A percentile compares a stretch with the other conserved stretches of the same genome.
Conservation (phyloP, 2,113 vertebrate genomes). For the Lagopus leucura region DNA sequence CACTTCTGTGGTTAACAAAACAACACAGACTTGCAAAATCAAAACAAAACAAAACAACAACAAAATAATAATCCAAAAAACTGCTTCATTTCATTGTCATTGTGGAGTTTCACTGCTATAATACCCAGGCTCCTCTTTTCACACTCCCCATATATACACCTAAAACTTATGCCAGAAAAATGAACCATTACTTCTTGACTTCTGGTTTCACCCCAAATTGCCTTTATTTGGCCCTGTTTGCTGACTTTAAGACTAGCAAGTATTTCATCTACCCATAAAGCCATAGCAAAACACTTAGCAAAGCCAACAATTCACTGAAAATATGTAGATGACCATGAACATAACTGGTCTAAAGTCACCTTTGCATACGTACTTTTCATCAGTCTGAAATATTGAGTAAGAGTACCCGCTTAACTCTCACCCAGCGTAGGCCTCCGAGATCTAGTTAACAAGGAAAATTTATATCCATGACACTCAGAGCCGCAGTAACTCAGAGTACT, state of each 20-base stretch:
- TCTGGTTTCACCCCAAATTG: not conserved
- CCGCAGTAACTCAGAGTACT: not conserved
- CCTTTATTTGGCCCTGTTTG: not conserved
- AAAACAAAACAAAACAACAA: too few relatives aligned
- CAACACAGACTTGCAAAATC: not conserved
- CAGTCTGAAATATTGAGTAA: not conserved
- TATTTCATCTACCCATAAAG: not conserved
- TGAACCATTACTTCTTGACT: not conserved
- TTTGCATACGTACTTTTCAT: not conserved
- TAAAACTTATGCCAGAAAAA: not conserved
- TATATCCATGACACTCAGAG: not conserved
- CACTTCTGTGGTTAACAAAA: not conserved
- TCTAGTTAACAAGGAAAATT: not conserved
- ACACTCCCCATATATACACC: accelerated
- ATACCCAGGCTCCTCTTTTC: not conserved
- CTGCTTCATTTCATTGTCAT: not conserved
- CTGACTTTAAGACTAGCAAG: not conserved
- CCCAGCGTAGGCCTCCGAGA: not conserved
- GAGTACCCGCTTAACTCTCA: not conserved
- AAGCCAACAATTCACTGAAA: not conserved
- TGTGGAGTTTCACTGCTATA: not conserved
- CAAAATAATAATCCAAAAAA: too few relatives aligned
- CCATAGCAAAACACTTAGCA: not conserved
- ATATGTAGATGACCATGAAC: not conserved
- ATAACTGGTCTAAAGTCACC: not conserved